Base-by-base conservation (phyloP, 2,113 vertebrate genomes). In the Caranx ignobilis region DNA sequence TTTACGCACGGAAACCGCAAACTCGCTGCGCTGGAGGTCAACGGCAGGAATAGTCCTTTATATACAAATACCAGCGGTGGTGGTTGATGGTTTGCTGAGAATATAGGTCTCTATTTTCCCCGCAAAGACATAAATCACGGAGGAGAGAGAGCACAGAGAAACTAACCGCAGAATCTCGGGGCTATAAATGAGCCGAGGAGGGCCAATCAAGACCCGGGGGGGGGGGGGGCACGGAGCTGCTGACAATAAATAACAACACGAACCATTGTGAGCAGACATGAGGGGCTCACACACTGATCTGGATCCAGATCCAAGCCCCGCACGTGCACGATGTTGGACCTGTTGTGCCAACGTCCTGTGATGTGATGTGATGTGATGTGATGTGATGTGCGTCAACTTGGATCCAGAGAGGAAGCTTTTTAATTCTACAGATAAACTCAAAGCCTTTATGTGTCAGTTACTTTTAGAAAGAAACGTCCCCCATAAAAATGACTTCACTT, bases 51-150 rank as follows among this genome's bases (percentile, higher is more conserved):
- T 89, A 90, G 64, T 35, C 52, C 41, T 82, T 79, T 77, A 85
- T 87, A 84, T 79, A 87, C 82, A 77, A 87, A 93, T 89, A 87
- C 89, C 88, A 85, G 89, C 56, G 87, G 91, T 89, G 86, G 69
- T 88, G 85, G 87, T 87, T 83, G 84, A 91, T 88, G 87, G 75
- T 88, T 88, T 91, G 67, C 65, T 84, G 81, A 75, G 81, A 80
- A 84, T 81, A 73, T 68, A 47, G 71, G 72, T 84, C 71, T 86
- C 57, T 57, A 79, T 87, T 91, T 81, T 79, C 37, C 82, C 74
- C 39, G 64, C 67, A n/a, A 50, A 74, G 45, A 75, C 82, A 87
- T 90, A 90, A 91, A 93, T 91, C 91, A 89, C 26, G 62, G 74
- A 48, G 55, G 10, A 82, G 81, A 82, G 81, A 93, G 82, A 87